Percentiles rank a stretch among this genome's conserved stretches.
Evolutionary conservation across 2,888 invertebrate genomes (phyloP).

Genomic region (Lasioglossum lativentre): DNA sequence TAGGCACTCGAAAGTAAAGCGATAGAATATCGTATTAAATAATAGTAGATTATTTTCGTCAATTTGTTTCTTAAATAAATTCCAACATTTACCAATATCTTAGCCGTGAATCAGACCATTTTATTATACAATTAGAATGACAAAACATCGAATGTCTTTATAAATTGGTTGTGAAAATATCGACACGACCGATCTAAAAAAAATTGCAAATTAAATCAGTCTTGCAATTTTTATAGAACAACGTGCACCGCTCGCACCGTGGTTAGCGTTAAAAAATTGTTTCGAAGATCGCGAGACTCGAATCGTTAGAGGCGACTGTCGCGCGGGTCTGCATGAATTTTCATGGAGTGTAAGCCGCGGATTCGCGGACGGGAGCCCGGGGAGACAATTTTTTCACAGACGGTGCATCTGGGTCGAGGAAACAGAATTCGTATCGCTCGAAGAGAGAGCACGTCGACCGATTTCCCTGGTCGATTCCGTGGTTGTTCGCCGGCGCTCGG

Average conservation of each 20-base stretch:
- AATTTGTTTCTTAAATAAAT: no score
- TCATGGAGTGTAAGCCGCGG: background rate
- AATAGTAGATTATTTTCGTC: no score
- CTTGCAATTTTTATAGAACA: no score
- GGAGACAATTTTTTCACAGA: background rate
- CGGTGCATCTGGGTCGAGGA: background rate
- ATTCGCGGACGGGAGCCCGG: background rate
- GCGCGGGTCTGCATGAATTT: background rate
- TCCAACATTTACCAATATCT: no score
- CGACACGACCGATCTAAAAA: no score
- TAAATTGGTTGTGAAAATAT: no score
- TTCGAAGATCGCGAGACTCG: background rate
- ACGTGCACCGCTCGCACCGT: background rate
- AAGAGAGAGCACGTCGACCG: background rate
- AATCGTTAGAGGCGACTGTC: background rate
- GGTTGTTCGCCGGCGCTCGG: background rate
- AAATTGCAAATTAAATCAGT: no score
- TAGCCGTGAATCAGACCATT: no score
- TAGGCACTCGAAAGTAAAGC: no score
- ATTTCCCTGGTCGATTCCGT: slow-evolving; percentile 10
- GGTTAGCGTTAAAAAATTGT: background rate
- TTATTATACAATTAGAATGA: no score
- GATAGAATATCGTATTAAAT: no score
- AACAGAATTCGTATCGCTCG: background rate
- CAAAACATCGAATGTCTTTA: no score